Percentiles rank a stretch among this genome's conserved stretches.
phyloP scores from a whole-genome alignment of 2,113 vertebrate species.

The Zosterops borbonicus region DNA sequence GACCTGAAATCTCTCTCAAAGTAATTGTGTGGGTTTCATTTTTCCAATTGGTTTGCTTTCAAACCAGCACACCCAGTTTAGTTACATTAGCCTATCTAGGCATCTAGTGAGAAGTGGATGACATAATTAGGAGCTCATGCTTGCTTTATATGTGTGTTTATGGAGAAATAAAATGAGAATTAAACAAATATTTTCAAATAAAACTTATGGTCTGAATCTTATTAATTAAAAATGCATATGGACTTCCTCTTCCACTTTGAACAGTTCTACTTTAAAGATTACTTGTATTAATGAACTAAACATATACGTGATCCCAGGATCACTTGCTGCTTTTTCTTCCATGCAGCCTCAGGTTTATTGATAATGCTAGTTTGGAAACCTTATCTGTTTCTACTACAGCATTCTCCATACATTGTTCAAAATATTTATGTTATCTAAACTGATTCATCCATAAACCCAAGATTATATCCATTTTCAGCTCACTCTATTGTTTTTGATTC shows the following conservation, averaged over 20 bases:
- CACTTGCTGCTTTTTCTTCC: neutral
- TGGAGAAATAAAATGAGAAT: neutral
- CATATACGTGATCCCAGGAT: neutral
- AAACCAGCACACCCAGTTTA: neutral
- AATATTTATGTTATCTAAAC: neutral
- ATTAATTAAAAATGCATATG: neutral
- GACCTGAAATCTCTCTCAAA: neutral
- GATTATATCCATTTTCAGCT: neutral
- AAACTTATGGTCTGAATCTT: neutral
- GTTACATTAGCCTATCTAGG: neutral
- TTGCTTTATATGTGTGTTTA: neutral
- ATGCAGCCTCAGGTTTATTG: neutral
- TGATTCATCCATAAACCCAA: neutral
- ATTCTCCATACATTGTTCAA: neutral
- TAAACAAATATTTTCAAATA: neutral
- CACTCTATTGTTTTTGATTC: neutral
- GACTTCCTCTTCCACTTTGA: neutral
- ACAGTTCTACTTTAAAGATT: neutral
- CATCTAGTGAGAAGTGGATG: neutral
- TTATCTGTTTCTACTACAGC: neutral
- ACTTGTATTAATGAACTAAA: neutral
- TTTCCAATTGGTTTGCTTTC: neutral
- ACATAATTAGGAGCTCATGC: neutral
- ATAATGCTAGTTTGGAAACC: neutral
- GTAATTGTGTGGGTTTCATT: neutral